Conservation (phyloP, 1,140 invertebrate genomes). For the Chymomyza costata region DNA sequence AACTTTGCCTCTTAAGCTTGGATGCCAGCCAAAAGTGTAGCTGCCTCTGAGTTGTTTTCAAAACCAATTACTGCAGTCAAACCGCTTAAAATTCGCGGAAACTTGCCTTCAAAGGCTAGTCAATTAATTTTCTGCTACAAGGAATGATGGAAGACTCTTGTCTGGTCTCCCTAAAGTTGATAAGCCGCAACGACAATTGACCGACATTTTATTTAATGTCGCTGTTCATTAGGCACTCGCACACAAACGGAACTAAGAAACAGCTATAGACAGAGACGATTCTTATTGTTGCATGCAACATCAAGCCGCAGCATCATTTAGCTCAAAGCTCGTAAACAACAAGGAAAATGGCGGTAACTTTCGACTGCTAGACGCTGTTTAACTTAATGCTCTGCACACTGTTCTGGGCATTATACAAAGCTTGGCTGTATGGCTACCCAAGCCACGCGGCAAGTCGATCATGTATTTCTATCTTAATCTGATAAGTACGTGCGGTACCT, state of each 20-base stretch:
- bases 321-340: constrained; percentile 31
- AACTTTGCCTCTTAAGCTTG: too few species aligned
- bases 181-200: constrained; percentile 65
- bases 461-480: constrained; percentile 68
- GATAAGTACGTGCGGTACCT: constrained; percentile 66
- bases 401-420: constrained; percentile 42
- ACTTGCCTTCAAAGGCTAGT: too few species aligned
- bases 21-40: constrained; percentile 6
- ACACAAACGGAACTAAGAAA: too few species aligned
- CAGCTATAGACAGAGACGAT: constrained; percentile 10
- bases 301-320: constrained; percentile 52
- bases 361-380: constrained; percentile 7
- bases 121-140: too few species aligned
- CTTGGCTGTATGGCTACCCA: background rate
- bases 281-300: background rate
- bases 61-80: constrained; percentile 65
- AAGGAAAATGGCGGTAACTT: background rate
- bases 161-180: constrained; percentile 31
- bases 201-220: constrained; percentile 71
- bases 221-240: constrained; percentile 62
- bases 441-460: constrained; percentile 34
- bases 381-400: constrained; percentile 4
- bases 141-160: constrained; percentile 22
- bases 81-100: background rate
- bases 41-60: constrained; percentile 29